Evolutionary conservation across 2,888 invertebrate genomes (phyloP).

Genomic region (Anoncus sp.): DNA sequence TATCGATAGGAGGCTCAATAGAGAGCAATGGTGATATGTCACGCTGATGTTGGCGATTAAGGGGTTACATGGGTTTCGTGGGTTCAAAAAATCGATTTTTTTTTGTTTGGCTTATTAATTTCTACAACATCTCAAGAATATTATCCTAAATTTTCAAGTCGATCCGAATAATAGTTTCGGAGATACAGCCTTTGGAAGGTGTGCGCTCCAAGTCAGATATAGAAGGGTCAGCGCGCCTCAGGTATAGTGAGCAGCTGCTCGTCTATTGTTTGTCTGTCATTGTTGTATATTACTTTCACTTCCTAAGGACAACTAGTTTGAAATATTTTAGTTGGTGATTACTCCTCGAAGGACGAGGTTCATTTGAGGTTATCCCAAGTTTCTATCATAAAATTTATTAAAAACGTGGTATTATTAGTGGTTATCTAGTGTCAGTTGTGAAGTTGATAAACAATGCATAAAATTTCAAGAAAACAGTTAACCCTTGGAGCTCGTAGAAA

Average conservation of each 20-base stretch:
- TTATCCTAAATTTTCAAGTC: slow-evolving; percentile 58
- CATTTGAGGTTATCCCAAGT: too few species aligned
- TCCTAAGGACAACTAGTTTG: too few species aligned
- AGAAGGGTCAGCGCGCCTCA: slow-evolving; percentile 53
- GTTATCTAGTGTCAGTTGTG: slow-evolving; percentile 54
- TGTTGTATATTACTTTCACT: too few species aligned
- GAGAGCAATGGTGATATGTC: too few species aligned
- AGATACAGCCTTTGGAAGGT: slow-evolving; percentile 61
- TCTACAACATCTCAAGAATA: slow-evolving; percentile 56
- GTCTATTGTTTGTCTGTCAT: too few species aligned
- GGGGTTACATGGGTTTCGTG: slow-evolving; percentile 62
- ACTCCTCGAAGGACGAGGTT: too few species aligned
- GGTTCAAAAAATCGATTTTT: too few species aligned
- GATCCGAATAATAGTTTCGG: slow-evolving; percentile 60
- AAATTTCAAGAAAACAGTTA: too few species aligned
- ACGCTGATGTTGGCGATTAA: too few species aligned
- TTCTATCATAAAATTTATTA: slow-evolving; percentile 53
- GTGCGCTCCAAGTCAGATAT: slow-evolving; percentile 57
- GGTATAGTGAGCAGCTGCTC: slow-evolving; percentile 50
- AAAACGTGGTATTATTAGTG: slow-evolving; percentile 56
- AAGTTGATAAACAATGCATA: slow-evolving; percentile 49
- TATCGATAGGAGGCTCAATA: too few species aligned
- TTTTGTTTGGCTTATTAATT: slow-evolving; percentile 49
- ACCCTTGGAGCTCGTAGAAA: too few species aligned
- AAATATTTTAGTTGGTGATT: too few species aligned